Conservation (phyloP, 2,797 vertebrate species). For the Busarellus nigricollis region DNA sequence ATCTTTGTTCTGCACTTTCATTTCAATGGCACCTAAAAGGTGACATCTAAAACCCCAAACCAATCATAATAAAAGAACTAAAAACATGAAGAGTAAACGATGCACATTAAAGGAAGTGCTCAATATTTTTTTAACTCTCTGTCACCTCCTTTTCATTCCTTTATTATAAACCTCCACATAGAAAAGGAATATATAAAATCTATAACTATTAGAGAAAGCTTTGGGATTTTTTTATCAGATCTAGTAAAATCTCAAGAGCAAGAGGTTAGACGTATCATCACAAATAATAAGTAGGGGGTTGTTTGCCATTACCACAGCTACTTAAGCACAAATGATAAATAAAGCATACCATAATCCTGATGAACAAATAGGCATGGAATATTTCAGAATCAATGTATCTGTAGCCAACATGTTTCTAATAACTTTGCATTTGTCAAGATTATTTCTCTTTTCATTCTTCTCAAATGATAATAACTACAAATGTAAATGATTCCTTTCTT, state of each 20-base stretch:
- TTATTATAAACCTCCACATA: background rate
- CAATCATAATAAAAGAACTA: background rate
- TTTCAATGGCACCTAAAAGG: background rate
- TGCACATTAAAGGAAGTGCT: background rate
- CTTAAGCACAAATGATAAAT: background rate
- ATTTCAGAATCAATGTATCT: constrained; percentile 36
- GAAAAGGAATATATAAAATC: background rate
- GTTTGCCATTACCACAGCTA: background rate
- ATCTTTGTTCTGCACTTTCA: background rate
- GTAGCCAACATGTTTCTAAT: constrained; percentile 36
- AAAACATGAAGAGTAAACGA: background rate
- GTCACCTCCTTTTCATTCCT: background rate
- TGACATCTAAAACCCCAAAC: background rate
- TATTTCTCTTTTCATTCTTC: constrained; percentile 21
- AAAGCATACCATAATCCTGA: background rate
- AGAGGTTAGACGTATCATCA: background rate
- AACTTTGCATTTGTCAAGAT: background rate
- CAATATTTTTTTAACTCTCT: background rate
- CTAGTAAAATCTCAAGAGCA: background rate
- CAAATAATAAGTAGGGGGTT: background rate
- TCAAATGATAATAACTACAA: constrained; percentile 27
- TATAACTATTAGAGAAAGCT: background rate
- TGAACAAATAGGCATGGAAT: background rate
- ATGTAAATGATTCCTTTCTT: constrained; percentile 29
- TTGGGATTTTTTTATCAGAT: background rate